phyloP scores from a whole-genome alignment of 1,140 invertebrate genomes.

The Temnothorax nylanderi region DNA sequence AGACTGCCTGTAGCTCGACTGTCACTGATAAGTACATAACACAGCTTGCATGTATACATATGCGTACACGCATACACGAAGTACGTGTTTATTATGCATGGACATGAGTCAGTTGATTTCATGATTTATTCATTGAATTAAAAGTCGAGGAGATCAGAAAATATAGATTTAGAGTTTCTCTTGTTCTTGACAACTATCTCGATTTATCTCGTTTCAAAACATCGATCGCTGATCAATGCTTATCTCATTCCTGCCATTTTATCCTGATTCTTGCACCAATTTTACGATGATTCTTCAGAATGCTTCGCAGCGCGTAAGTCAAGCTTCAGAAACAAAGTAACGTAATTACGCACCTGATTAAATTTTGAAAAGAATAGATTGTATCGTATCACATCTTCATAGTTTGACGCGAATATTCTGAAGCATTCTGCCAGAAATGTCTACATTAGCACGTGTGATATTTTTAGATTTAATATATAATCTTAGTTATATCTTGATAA shows the following conservation, averaged over 20 bases:
- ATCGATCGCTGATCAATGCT: not conserved
- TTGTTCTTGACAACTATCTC: not conserved
- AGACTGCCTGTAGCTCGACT: not conserved
- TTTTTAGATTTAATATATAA: not conserved
- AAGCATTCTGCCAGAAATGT: not conserved
- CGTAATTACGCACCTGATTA: not conserved
- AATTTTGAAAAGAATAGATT: not conserved
- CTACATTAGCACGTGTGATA: not conserved
- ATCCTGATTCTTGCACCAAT: not conserved
- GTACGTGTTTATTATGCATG: slow-evolving; percentile 1
- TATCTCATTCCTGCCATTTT: not conserved
- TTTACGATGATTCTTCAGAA: not conserved
- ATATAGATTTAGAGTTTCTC: not conserved
- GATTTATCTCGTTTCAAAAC: not conserved
- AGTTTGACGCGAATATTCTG: not conserved
- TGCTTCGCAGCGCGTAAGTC: not conserved
- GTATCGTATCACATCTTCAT: not conserved
- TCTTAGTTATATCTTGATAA: not conserved
- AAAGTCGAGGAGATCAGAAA: not conserved
- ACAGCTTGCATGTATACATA: not conserved
- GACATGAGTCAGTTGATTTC: slow-evolving; percentile 20
- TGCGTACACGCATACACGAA: not conserved
- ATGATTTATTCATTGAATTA: slow-evolving; percentile 28
- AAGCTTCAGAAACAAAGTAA: not conserved
- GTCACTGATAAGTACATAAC: slow-evolving; percentile 15